These are phyloP conservation scores for Cydia splendana DNA, from an alignment of 1,140 invertebrate species.

Conservation along the genomic window DNA sequence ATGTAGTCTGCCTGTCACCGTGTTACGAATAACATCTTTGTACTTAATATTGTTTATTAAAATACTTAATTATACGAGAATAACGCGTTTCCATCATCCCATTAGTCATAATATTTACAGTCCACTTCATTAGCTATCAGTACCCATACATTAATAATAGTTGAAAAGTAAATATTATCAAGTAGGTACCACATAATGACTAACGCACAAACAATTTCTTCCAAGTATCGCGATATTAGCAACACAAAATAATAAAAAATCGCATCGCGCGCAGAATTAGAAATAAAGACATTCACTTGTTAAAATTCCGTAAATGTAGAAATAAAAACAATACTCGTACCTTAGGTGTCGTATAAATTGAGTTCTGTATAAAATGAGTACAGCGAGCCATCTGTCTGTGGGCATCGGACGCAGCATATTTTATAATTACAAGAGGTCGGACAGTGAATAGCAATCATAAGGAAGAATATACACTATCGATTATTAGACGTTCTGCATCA, in stretches of 20 bases:
- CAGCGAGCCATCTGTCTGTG: conserved; percentile 65
- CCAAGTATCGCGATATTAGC: conserved; percentile 68
- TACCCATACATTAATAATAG: not conserved
- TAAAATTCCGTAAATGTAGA: conserved; percentile 68
- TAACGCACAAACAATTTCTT: conserved; percentile 71
- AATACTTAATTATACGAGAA: too few relatives aligned
- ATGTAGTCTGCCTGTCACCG: too few relatives aligned
- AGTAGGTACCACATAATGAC: conserved; percentile 52
- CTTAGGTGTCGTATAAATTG: conserved; percentile 69
- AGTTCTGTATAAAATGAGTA: conserved; percentile 61
- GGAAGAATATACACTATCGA: not conserved
- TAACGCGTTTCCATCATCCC: too few relatives aligned
- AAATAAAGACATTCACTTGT: conserved; percentile 57
- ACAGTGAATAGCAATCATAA: conserved; percentile 60
- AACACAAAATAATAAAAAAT: conserved; percentile 61
- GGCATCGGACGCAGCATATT: conserved; percentile 59
- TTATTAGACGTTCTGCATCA: not conserved
- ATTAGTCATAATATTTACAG: too few relatives aligned
- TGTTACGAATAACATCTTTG: too few relatives aligned
- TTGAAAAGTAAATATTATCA: not conserved
- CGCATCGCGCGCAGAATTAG: conserved; percentile 57
- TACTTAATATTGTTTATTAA: too few relatives aligned
- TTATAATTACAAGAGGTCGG: conserved; percentile 67
- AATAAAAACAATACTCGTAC: conserved; percentile 64
- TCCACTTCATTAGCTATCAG: too few relatives aligned